Percentiles rank a stretch among this genome's conserved stretches.
Conservation (phyloP, 2,888 invertebrate genomes). For the Strigamia transsilvanica region DNA sequence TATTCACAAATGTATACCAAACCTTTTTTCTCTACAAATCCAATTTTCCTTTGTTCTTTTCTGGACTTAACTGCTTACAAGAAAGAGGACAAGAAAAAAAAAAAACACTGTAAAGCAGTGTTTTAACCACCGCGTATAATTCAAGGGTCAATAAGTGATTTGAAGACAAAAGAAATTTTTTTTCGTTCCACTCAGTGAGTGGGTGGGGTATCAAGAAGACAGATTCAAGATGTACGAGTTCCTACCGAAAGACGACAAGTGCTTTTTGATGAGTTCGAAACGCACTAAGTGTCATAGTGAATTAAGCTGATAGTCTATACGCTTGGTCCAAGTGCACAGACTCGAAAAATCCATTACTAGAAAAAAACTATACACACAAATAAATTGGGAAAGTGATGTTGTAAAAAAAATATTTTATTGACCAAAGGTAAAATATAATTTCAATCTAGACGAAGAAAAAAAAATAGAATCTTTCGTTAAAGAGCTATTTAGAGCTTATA, state of each 20-base stretch:
- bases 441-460: not conserved
- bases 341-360: slow-evolving; percentile 28
- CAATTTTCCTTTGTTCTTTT: not conserved
- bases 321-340: not conserved
- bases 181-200: not conserved
- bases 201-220: not conserved
- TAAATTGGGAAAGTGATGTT: not conserved
- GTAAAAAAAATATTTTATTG: not conserved
- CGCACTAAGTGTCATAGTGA: slow-evolving; percentile 43
- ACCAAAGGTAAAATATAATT: not conserved
- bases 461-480: not conserved
- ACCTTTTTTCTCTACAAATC: not conserved
- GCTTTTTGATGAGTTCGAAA: slow-evolving; percentile 46
- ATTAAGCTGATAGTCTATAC: slow-evolving; percentile 1
- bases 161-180: not conserved
- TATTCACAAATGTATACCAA: slow-evolving; percentile 27
- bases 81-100: not conserved
- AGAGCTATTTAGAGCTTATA: not conserved
- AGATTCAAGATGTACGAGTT: not conserved
- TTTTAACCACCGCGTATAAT: not conserved
- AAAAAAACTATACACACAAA: not conserved
- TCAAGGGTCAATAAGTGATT: slow-evolving; percentile 17
- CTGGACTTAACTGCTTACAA: not conserved
- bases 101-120: not conserved
- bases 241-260: slow-evolving; percentile 14